phyloP scores from a whole-genome alignment of 2,797 vertebrate genomes.

The Mallotus villosus region DNA sequence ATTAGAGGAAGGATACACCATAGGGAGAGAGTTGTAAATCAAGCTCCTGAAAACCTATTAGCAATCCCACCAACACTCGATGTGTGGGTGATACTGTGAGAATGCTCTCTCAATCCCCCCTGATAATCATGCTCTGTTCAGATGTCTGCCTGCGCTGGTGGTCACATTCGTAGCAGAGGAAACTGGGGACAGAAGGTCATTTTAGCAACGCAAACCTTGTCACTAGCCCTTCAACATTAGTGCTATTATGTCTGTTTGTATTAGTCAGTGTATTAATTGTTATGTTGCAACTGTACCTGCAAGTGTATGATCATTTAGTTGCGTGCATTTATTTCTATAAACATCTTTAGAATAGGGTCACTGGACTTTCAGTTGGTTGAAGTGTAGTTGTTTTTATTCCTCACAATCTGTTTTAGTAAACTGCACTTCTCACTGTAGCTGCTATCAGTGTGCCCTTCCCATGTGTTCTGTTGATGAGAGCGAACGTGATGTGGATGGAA shows the following conservation, averaged over 20 bases:
- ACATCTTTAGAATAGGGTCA: no score
- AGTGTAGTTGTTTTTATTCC: no score
- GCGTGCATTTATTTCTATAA: no score
- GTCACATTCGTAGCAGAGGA: not conserved
- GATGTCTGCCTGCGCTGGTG: not conserved
- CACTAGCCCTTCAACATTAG: not conserved
- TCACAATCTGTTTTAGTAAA: no score
- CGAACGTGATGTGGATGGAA: not conserved
- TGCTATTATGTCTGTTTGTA: not conserved
- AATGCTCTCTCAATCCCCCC: constrained; percentile 35
- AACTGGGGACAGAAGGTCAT: not conserved
- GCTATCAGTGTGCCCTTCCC: no score
- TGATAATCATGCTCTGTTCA: constrained; percentile 53
- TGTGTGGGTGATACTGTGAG: constrained; percentile 50
- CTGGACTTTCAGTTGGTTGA: no score
- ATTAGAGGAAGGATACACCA: constrained; percentile 48
- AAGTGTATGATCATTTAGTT: not conserved
- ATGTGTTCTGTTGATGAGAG: no score
- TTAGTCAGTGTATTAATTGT: not conserved
- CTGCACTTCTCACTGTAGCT: no score
- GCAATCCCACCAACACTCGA: constrained; percentile 48
- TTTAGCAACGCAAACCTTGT: not conserved
- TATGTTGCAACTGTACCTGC: not conserved
- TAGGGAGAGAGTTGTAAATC: constrained; percentile 51
- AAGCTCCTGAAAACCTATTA: constrained; percentile 64